Conservation (phyloP, 2,113 vertebrate species). For the Trichomycterus rosablanca region DNA sequence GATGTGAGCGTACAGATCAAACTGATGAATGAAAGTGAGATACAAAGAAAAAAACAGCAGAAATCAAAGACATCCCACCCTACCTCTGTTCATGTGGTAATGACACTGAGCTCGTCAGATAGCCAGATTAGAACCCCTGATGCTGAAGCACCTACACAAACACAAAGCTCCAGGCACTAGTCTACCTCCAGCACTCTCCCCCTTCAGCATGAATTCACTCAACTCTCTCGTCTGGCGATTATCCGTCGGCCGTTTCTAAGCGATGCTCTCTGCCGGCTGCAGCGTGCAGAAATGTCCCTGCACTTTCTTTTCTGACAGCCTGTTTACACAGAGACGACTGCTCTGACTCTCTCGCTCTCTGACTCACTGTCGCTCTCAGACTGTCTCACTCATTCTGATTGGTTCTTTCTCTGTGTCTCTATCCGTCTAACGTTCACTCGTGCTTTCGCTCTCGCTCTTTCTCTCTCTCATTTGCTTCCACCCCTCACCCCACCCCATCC, state of each 20-base stretch:
- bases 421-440: no score
- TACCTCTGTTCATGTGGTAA: constrained; percentile 52
- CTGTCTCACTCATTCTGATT: background rate
- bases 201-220: background rate
- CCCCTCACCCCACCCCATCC: constrained; percentile 5
- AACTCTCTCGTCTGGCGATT: background rate
- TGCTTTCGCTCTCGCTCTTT: background rate
- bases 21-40: background rate
- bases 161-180: constrained; percentile 1
- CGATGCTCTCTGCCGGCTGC: background rate
- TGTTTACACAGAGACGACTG: background rate
- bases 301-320: constrained; percentile 3
- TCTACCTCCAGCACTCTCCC: background rate
- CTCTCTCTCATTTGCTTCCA: constrained; percentile 26
- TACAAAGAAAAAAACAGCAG: background rate
- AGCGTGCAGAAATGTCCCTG: constrained; percentile 2
- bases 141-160: background rate
- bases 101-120: background rate
- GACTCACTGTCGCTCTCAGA: constrained; percentile 20
- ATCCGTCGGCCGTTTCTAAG: background rate
- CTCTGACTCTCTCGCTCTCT: constrained; percentile 24
- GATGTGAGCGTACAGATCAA: no score
- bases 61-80: constrained; percentile 14
- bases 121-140: background rate
- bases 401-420: background rate